A percentile compares a stretch with the other conserved stretches of the same genome.
Evolutionary conservation across 2,797 vertebrate genomes (phyloP).

Genomic region (Acanthurus lineatus): DNA sequence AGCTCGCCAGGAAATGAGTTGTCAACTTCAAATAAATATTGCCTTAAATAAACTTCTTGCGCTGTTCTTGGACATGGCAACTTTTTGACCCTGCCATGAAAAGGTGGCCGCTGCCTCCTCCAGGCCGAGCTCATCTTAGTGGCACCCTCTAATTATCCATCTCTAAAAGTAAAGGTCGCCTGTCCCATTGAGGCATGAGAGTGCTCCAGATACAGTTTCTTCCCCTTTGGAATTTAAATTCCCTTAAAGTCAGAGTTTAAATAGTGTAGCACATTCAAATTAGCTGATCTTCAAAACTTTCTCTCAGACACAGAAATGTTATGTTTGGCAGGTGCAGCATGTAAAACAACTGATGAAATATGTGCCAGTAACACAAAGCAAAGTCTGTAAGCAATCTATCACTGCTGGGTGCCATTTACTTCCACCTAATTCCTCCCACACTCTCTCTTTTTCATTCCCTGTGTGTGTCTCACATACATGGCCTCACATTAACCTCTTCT

Average conservation of each 20-base stretch:
- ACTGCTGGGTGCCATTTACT: slow-evolving; percentile 13
- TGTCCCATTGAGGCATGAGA: slow-evolving; percentile 53
- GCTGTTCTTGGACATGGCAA: slow-evolving; percentile 60
- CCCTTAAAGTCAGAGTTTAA: not conserved
- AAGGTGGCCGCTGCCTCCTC: slow-evolving; percentile 65
- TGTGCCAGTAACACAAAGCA: slow-evolving; percentile 21
- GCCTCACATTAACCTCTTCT: slow-evolving; percentile 15
- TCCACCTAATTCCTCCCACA: slow-evolving; percentile 40
- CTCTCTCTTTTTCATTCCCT: slow-evolving; percentile 8
- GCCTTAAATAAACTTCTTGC: slow-evolving; percentile 59
- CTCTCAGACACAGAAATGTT: slow-evolving; percentile 6
- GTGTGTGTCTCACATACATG: slow-evolving; percentile 17
- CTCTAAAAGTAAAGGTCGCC: slow-evolving; percentile 62
- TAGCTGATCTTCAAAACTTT: slow-evolving; percentile 1
- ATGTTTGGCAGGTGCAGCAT: slow-evolving; percentile 30
- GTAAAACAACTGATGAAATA: slow-evolving; percentile 28
- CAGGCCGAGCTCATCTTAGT: slow-evolving; percentile 51
- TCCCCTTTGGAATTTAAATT: slow-evolving; percentile 19
- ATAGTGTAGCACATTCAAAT: slow-evolving; percentile 5
- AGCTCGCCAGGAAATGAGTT: slow-evolving; percentile 71
- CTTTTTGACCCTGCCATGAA: slow-evolving; percentile 59
- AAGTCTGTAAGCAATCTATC: slow-evolving; percentile 44
- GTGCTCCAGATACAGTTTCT: slow-evolving; percentile 19
- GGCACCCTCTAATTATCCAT: slow-evolving; percentile 75
- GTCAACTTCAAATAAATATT: slow-evolving; percentile 75